phyloP scores from a whole-genome alignment of 2,113 vertebrate genomes.

The Aphyosemion australe region DNA sequence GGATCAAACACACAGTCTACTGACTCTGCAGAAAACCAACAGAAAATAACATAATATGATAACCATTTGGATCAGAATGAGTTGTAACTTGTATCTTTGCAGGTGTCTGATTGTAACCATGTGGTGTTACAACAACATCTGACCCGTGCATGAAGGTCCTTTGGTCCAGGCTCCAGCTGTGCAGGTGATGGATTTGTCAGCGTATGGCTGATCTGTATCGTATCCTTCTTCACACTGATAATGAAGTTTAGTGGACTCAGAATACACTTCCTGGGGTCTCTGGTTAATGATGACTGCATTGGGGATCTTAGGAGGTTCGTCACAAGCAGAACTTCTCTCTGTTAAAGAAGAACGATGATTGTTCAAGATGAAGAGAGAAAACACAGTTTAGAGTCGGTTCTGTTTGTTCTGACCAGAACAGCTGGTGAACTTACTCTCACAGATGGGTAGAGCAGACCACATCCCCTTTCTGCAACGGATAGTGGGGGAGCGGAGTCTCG shows the following conservation, averaged over 20 bases:
- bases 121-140: too few species aligned
- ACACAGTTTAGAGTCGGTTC: too few species aligned
- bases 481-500: accelerated
- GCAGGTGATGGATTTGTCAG: not conserved
- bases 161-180: accelerated
- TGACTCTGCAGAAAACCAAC: too few species aligned
- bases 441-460: slow-evolving; percentile 37
- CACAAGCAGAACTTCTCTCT: slow-evolving; percentile 16
- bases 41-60: too few species aligned
- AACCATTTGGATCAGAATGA: too few species aligned
- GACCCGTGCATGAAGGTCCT: slow-evolving; percentile 7
- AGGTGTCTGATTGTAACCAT: too few species aligned
- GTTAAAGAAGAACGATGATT: slow-evolving; percentile 6
- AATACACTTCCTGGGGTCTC: slow-evolving; percentile 30
- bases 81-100: too few species aligned
- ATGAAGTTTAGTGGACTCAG: accelerated
- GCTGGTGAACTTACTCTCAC: slow-evolving; percentile 54
- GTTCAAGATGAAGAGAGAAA: not conserved
- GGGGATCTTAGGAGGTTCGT: slow-evolving; percentile 25
- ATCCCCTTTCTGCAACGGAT: not conserved
- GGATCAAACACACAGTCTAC: too few species aligned
- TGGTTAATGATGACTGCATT: slow-evolving; percentile 41
- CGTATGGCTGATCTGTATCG: accelerated
- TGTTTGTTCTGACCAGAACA: not conserved
- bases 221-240: slow-evolving; percentile 53